These are phyloP conservation scores for Leptinotarsa haldemani DNA, from an alignment of 2,888 invertebrate genomes.

Conservation along the genomic window DNA sequence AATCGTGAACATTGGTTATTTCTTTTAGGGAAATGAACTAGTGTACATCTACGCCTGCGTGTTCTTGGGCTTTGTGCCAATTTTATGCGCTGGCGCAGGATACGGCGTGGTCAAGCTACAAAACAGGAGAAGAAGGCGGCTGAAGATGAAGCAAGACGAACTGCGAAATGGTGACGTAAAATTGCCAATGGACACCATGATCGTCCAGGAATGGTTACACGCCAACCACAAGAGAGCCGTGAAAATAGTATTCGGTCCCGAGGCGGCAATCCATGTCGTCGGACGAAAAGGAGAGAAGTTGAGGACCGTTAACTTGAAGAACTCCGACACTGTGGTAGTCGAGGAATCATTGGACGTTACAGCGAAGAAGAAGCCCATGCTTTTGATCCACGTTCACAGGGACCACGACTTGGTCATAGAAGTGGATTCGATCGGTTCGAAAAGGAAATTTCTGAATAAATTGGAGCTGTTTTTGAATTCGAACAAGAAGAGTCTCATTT, in stretches of 20 bases:
- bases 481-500: conserved; percentile 84
- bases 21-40: conserved; percentile 88
- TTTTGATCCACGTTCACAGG: conserved; percentile 83
- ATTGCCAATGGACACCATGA: conserved; percentile 89
- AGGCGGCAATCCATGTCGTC: conserved; percentile 85
- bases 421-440: conserved; percentile 82
- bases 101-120: conserved; percentile 93
- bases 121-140: conserved; percentile 82
- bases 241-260: conserved; percentile 90
- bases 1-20: conserved; percentile 17
- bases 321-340: conserved; percentile 82
- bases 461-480: conserved; percentile 85
- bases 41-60: conserved; percentile 97
- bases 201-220: conserved; percentile 94
- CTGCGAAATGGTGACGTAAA: conserved; percentile 67
- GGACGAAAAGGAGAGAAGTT: conserved; percentile 93
- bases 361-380: conserved; percentile 82
- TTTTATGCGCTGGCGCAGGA: conserved; percentile 90
- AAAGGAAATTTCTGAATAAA: conserved; percentile 89
- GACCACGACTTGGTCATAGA: conserved; percentile 95
- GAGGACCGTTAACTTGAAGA: conserved; percentile 82
- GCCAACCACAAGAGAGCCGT: conserved; percentile 90
- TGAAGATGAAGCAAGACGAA: conserved; percentile 87
- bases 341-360: conserved; percentile 87
- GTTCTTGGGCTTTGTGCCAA: conserved; percentile 91